Percentiles rank a stretch among this genome's conserved stretches.
These are phyloP conservation scores for Macroramphosus scolopax DNA, from an alignment of 2,797 vertebrate species.

Conservation along the genomic window DNA sequence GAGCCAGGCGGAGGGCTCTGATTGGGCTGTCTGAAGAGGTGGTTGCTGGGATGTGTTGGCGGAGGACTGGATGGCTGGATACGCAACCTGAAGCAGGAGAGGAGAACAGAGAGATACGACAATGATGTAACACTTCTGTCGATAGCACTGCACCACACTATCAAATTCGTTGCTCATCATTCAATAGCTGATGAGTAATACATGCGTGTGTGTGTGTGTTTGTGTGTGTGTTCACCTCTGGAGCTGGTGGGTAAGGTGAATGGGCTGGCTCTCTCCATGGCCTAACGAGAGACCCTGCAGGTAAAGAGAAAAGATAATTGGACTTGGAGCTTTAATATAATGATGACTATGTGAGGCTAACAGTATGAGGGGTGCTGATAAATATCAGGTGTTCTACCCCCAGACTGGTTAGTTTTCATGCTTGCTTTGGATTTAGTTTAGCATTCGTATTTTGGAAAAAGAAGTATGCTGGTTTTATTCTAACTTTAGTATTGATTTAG, in stretches of 20 bases:
- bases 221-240: conserved; percentile 83
- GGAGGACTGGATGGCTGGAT: conserved; percentile 98
- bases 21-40: conserved; percentile 93
- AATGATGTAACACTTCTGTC: conserved; percentile 61
- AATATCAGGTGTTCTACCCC: background rate
- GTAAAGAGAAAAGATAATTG: conserved; percentile 58
- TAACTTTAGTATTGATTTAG: too few species aligned
- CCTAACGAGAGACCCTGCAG: conserved; percentile 85
- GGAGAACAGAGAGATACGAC: conserved; percentile 47
- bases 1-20: conserved; percentile 89
- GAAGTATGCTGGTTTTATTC: too few species aligned
- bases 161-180: conserved; percentile 38
- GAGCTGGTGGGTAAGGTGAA: conserved; percentile 98
- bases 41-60: conserved; percentile 95
- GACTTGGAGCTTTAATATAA: background rate
- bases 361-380: background rate
- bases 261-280: conserved; percentile 95
- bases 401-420: too few species aligned
- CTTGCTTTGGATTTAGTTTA: too few species aligned
- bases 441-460: too few species aligned
- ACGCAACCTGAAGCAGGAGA: conserved; percentile 83
- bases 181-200: conserved; percentile 52
- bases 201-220: conserved; percentile 12
- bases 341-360: background rate
- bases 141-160: conserved; percentile 44